Evolutionary conservation across 64 coral and sea anemone species (phyloP), one percentile per base, ranked within the genome.

Genomic region (Dendronephthya gigantea): DNA sequence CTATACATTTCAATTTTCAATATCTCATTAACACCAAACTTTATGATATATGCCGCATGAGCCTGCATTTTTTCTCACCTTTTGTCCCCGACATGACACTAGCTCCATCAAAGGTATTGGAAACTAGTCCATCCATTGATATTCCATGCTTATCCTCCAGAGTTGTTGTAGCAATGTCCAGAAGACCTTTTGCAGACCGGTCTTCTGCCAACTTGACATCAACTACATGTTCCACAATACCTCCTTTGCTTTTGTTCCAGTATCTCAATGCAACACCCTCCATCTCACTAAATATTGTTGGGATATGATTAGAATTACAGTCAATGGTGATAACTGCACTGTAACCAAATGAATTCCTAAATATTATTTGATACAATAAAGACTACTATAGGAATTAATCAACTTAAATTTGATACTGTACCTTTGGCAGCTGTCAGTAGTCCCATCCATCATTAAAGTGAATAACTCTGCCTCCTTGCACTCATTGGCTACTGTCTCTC

Each of bases 61-160:
- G 48, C 48, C 51, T 58, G 51, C 51, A 58, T 58, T 6, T 22
- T 62, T 17, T 16, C 29, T 79, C 72, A 79, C 72, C 28, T 79
- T 30, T 79, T 35, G 2, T 34, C 1, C 72, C 72, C 34, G 72
- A 79, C 72, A 34, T 79, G 30, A 79, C 72, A 39, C 72, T 79
- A 34, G 72, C 72, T 1, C 72, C 72, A 79, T 79, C 72, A 79
- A 79, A 79, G 36, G 72, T 79, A 79, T 79, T 79, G 29, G 72
- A 79, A 12, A 79, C 72, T 79, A 79, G 17, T 34, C 72, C 72
- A 79, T 79, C 72, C 28, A 79, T 79, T 34, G 72, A 79, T 79
- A 79, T 39, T 19, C 29, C 72, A 79, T 79, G 72, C 32, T 35
- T 10, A 2, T 79, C 72, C n/a, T 13, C 72, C 12, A 79, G 72